phyloP scores from a whole-genome alignment of 2,888 invertebrate genomes.

The Drosophila borborema region DNA sequence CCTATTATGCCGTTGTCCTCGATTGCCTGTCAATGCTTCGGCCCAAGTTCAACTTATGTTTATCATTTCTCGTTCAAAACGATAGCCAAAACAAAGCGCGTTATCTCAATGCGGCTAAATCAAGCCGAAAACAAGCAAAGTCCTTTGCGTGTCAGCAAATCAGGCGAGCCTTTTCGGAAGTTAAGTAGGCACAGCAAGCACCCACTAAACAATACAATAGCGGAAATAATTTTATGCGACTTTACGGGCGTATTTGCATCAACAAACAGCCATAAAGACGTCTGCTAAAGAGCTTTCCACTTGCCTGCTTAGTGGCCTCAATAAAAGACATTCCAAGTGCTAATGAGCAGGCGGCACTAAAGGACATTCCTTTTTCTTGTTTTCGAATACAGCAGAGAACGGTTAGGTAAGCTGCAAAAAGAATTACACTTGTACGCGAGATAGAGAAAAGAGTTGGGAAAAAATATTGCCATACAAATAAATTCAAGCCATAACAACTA shows the following conservation, averaged over 20 bases:
- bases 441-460: background rate
- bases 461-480: background rate
- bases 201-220: constrained; percentile 66
- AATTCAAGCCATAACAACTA: constrained; percentile 1
- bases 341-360: constrained; percentile 50
- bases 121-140: constrained; percentile 44
- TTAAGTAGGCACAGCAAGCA: constrained; percentile 31
- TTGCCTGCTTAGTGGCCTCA: constrained; percentile 46
- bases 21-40: constrained; percentile 50
- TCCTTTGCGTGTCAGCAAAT: constrained; percentile 63
- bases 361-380: constrained; percentile 21
- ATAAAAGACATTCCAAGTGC: constrained; percentile 57
- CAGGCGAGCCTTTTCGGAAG: constrained; percentile 48
- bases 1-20: constrained; percentile 34
- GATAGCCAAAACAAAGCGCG: constrained; percentile 65
- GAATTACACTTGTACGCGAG: background rate
- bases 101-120: constrained; percentile 71
- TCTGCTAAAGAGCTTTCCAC: constrained; percentile 43
- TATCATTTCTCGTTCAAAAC: constrained; percentile 52
- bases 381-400: background rate
- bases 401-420: background rate
- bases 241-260: constrained; percentile 66
- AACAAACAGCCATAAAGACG: constrained; percentile 72
- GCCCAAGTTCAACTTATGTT: constrained; percentile 55
- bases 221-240: constrained; percentile 75